Evolutionary conservation across 23 tunicate genomes (phyloP).

Genomic region (Halocynthia roretzi): DNA sequence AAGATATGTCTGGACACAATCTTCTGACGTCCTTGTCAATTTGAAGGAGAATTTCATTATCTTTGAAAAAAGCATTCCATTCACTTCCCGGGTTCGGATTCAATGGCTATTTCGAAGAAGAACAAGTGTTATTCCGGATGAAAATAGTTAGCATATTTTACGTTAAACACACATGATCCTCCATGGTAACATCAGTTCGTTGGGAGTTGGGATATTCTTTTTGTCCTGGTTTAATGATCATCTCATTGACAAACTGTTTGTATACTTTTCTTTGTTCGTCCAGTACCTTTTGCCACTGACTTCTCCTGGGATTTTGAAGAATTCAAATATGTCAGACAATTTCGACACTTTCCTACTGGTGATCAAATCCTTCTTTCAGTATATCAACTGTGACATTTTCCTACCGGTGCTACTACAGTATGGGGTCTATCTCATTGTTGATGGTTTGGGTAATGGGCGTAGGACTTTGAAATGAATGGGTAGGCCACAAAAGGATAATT

Average conservation of each 20-base stretch:
- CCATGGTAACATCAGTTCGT: conserved; percentile 22
- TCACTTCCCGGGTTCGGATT: conserved; percentile 87
- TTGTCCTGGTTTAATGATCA: conserved; percentile 66
- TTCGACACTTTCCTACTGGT: too few species aligned
- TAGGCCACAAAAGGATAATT: too few species aligned
- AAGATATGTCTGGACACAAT: conserved; percentile 91
- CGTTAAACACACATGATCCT: conserved; percentile 54
- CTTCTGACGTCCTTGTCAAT: conserved; percentile 97
- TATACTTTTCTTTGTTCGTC: conserved; percentile 45
- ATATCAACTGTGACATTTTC: too few species aligned
- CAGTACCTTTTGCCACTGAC: conserved; percentile 32
- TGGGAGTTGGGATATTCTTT: conserved; percentile 12
- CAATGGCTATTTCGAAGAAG: conserved; percentile 35
- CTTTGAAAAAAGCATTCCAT: conserved; percentile 94
- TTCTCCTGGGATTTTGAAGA: conserved; percentile 33
- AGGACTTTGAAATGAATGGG: too few species aligned
- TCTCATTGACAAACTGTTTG: conserved; percentile 56
- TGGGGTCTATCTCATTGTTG: too few species aligned
- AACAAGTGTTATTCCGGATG: background rate
- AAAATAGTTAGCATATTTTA: background rate
- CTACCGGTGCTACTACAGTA: too few species aligned
- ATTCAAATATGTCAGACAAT: too few species aligned
- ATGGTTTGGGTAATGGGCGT: too few species aligned
- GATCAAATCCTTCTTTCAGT: too few species aligned
- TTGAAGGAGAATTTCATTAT: conserved; percentile 76